phyloP scores from a whole-genome alignment of 1,140 invertebrate genomes.

The Nautilus pompilius region DNA sequence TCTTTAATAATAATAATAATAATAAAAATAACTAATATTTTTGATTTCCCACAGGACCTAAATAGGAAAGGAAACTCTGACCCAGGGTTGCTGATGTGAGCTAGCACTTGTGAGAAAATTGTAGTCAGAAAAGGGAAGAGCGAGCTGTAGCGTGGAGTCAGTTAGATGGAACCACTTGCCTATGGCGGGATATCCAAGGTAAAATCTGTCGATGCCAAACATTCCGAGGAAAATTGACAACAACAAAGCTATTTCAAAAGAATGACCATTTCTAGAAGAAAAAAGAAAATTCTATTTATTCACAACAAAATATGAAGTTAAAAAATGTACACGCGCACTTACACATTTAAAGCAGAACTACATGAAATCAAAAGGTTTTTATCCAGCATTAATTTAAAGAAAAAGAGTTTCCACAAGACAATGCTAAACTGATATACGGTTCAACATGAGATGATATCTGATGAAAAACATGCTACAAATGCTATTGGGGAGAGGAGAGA shows the following conservation, averaged over 20 bases:
- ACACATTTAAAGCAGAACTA: neutral
- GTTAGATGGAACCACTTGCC: constrained; percentile 28
- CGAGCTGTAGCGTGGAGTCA: neutral
- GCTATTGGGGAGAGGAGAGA: too few relatives aligned
- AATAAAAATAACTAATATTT: too few relatives aligned
- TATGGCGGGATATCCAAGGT: constrained; percentile 92
- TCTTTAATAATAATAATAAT: too few relatives aligned
- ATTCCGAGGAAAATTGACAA: constrained; percentile 92
- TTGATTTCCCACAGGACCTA: too few relatives aligned
- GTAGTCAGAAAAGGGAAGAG: neutral
- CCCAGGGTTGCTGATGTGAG: neutral
- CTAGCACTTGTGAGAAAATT: neutral
- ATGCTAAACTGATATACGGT: too few relatives aligned
- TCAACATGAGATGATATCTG: too few relatives aligned
- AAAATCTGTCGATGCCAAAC: constrained; percentile 97
- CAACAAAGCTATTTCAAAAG: constrained; percentile 85
- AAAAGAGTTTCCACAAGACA: too few relatives aligned
- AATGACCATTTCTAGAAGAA: constrained; percentile 51
- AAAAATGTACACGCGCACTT: neutral
- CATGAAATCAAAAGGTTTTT: too few relatives aligned
- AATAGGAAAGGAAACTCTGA: neutral
- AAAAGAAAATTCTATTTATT: neutral
- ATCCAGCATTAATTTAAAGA: too few relatives aligned
- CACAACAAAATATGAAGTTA: neutral
- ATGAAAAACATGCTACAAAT: too few relatives aligned